Conservation (phyloP, 1,140 invertebrate species). For the Pogonomyrmex californicus region DNA sequence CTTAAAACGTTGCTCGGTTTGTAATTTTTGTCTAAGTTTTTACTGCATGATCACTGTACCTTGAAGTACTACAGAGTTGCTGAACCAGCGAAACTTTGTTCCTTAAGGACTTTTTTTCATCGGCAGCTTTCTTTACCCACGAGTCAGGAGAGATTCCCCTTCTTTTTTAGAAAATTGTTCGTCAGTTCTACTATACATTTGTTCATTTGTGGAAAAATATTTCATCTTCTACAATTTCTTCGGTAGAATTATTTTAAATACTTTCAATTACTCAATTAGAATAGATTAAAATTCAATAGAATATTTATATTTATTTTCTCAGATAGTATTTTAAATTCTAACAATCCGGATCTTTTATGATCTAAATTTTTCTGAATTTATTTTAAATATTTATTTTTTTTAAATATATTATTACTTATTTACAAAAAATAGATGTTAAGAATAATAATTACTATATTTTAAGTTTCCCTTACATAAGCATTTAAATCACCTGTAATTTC, state of each 20-base stretch:
- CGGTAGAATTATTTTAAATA: background rate
- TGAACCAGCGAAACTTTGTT: constrained; percentile 51
- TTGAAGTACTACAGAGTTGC: constrained; percentile 37
- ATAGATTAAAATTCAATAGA: background rate
- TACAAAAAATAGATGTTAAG: background rate
- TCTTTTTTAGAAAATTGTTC: constrained; percentile 6
- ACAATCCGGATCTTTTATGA: background rate
- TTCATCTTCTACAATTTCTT: background rate
- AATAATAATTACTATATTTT: background rate
- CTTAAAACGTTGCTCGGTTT: constrained; percentile 65
- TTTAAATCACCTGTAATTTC: background rate
- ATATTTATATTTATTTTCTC: background rate
- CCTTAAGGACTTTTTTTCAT: constrained; percentile 52
- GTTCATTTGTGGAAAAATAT: constrained; percentile 9
- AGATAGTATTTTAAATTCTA: background rate
- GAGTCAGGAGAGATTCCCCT: background rate
- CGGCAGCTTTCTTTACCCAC: background rate
- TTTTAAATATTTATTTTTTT: background rate
- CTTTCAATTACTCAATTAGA: background rate
- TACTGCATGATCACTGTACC: constrained; percentile 49
- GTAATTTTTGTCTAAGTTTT: constrained; percentile 63
- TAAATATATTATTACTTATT: background rate
- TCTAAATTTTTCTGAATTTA: background rate
- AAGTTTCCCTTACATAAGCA: background rate
- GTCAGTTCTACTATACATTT: constrained; percentile 18